These are phyloP conservation scores for Uria aalge DNA, from an alignment of 2,113 vertebrate genomes.

Conservation along the genomic window DNA sequence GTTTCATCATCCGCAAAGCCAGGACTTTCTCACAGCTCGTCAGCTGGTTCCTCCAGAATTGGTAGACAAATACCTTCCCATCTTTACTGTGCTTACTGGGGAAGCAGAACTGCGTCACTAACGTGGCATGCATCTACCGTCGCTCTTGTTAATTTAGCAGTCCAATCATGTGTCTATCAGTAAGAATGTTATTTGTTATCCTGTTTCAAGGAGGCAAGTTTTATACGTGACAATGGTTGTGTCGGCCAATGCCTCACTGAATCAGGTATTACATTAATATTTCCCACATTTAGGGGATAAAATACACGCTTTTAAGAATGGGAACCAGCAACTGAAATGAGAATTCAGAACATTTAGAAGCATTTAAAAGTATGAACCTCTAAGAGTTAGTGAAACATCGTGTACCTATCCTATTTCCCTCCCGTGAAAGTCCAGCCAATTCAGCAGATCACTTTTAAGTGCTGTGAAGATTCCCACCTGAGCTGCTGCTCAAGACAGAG, in stretches of 20 bases:
- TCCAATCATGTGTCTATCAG: background rate
- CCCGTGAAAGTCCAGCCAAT: background rate
- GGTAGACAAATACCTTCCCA: background rate
- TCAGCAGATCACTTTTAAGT: background rate
- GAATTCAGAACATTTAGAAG: background rate
- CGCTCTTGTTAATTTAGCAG: background rate
- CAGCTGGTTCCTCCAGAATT: background rate
- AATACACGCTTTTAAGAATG: background rate
- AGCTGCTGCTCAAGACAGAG: background rate
- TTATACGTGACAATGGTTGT: background rate
- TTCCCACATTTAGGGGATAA: background rate
- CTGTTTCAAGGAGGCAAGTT: background rate
- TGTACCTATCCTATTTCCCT: background rate
- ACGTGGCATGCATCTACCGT: fast-evolving
- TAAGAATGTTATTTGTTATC: background rate
- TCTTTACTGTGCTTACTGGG: background rate
- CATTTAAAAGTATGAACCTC: background rate
- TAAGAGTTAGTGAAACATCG: background rate
- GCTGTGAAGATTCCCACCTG: background rate
- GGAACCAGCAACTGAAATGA: background rate
- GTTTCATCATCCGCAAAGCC: background rate
- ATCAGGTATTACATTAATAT: background rate
- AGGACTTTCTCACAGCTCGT: conserved; percentile 15
- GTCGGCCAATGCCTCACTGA: background rate
- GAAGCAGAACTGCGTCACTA: background rate